Conservation (phyloP, 2,797 vertebrate species). For the Amblyopsis hoosieri region DNA sequence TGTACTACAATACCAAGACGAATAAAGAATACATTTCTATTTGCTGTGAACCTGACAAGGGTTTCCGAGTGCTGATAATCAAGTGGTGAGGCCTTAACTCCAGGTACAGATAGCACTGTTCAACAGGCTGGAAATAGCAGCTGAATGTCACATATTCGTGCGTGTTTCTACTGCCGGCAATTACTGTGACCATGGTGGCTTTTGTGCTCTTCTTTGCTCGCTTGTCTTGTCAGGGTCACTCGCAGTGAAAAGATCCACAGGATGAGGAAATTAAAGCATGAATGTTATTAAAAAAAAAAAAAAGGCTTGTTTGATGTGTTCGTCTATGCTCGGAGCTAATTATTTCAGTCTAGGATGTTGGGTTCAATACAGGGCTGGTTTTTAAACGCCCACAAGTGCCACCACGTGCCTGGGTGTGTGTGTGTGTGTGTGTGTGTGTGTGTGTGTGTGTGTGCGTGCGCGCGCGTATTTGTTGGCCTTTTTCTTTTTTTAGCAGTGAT, state of each 20-base stretch:
- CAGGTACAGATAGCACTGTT: constrained; percentile 44
- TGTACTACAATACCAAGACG: constrained; percentile 21
- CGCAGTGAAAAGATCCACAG: constrained; percentile 28
- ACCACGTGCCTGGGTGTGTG: background rate
- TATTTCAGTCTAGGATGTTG: constrained; percentile 23
- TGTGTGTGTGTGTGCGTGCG: constrained; percentile 26
- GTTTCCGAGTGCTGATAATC: constrained; percentile 57
- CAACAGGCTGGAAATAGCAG: constrained; percentile 52
- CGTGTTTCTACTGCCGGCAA: constrained; percentile 31
- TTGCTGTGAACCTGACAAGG: constrained; percentile 37
- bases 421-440: background rate
- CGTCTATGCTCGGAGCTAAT: constrained; percentile 25
- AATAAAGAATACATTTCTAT: constrained; percentile 45
- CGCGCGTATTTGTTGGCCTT: constrained; percentile 38
- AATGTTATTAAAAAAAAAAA: constrained; percentile 8
- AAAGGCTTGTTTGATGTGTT: constrained; percentile 8
- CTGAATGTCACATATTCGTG: constrained; percentile 49
- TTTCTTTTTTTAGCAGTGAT: constrained; percentile 46
- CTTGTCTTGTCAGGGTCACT: constrained; percentile 47
- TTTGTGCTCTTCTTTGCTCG: constrained; percentile 33
- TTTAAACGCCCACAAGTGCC: constrained; percentile 12
- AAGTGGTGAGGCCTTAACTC: constrained; percentile 33
- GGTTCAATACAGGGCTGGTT: constrained; percentile 28
- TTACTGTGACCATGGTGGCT: constrained; percentile 41
- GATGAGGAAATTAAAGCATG: constrained; percentile 37